Base-by-base conservation (phyloP, 2,797 vertebrate species). In the Gouania willdenowi region DNA sequence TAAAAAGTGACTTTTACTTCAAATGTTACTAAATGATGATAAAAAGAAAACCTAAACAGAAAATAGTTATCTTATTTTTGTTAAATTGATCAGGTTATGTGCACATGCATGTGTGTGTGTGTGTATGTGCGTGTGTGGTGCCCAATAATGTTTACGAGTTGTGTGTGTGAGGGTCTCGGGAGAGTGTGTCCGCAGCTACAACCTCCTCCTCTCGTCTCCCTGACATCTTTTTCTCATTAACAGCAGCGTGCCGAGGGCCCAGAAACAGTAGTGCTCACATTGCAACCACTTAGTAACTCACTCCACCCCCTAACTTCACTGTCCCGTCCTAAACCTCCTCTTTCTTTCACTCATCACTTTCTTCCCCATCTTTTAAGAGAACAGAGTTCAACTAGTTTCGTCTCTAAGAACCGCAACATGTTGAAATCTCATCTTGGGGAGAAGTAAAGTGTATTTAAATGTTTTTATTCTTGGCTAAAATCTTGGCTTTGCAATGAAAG, bases 181-280 rank as follows among this genome's bases (percentile, higher is more conserved):
- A 22, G 21, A 22, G 21, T n/a, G n/a, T n/a, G n/a, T n/a, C n/a
- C 22, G 21, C 7, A 5, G 21, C 21, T 22, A 21, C 21, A 22
- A 3, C 22, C 22, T n/a, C 22, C 6, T n/a, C 22, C 23, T 25
- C 9, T 21, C 22, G 7, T 21, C 19, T 5, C 10, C 19, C 57
- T 43, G 43, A 87, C 87, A 89, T 89, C 84, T 88, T 89, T 84
- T 87, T 86, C 81, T 87, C 83, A 88, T 89, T 89, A 89, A 49
- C 66, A 71, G 67, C 34, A 48, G 61, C 79, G 76, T 82, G 84
- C 51, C 68, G 64, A 77, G 59, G 41, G 65, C 62, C 63, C 70
- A 77, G 68, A 70, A 88, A 88, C 86, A 83, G 80, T 84, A 82
- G 87, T 75, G 62, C 82, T 88, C 80, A 77, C 77, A 83, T 82